phyloP scores from a whole-genome alignment of 2,797 vertebrate species.

The Benthosema pterotum region DNA sequence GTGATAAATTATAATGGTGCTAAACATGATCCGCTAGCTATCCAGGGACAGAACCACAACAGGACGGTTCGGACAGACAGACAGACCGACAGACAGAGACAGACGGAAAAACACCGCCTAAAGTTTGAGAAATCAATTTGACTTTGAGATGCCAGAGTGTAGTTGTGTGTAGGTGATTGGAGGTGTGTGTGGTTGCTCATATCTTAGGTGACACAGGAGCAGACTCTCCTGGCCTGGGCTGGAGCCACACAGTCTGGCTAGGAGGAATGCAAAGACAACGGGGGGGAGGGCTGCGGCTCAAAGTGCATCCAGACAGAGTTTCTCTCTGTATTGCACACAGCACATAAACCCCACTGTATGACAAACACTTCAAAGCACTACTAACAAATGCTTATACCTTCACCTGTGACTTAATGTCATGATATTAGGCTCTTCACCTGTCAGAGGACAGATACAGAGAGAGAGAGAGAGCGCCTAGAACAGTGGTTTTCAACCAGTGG shows the following conservation, averaged over 20 bases:
- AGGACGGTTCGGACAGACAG: not conserved
- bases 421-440: not conserved
- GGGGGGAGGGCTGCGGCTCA: slow-evolving; percentile 24
- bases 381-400: slow-evolving; percentile 12
- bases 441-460: not conserved
- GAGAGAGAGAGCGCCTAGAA: not conserved
- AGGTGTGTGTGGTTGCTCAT: slow-evolving; percentile 56
- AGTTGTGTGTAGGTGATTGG: slow-evolving; percentile 49
- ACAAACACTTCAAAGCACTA: too few relatives aligned
- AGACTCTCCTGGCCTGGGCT: slow-evolving; percentile 58
- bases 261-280: slow-evolving; percentile 58
- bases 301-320: slow-evolving; percentile 19
- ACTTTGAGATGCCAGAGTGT: slow-evolving; percentile 57
- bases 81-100: not conserved
- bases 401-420: not conserved
- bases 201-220: slow-evolving; percentile 72
- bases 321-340: slow-evolving; percentile 38
- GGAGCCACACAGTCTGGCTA: slow-evolving; percentile 75
- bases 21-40: too few relatives aligned
- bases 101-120: not conserved
- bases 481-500: too few relatives aligned
- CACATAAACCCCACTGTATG: slow-evolving; percentile 17
- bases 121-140: slow-evolving; percentile 54
- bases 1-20: too few relatives aligned
- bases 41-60: not conserved